Conservation (phyloP, 2,888 invertebrate genomes). For the Synanthedon myopaeformis region DNA sequence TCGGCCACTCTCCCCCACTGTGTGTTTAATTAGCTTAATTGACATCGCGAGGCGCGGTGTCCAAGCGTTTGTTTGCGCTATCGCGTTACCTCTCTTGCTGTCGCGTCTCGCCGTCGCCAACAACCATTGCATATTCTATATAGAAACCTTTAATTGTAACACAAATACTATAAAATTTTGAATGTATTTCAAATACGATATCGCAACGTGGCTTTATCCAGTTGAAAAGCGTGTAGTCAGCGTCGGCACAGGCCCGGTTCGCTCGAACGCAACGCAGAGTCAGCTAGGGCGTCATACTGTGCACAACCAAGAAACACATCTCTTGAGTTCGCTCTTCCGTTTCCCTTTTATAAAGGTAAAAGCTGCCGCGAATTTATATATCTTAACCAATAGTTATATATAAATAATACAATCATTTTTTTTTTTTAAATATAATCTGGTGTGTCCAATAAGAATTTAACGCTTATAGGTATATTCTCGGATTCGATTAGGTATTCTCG, state of each 20-base stretch:
- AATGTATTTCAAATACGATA: slow-evolving; percentile 2
- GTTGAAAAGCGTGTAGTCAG: slow-evolving; percentile 24
- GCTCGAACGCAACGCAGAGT: slow-evolving; percentile 29
- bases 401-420: no score
- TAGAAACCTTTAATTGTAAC: neutral
- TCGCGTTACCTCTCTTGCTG: slow-evolving; percentile 45
- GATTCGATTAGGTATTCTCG: no score
- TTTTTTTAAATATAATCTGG: slow-evolving; percentile 3
- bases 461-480: no score
- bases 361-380: slow-evolving; percentile 43
- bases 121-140: neutral
- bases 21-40: slow-evolving; percentile 70
- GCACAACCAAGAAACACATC: slow-evolving; percentile 31
- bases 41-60: slow-evolving; percentile 67
- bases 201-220: slow-evolving; percentile 7
- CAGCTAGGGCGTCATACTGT: slow-evolving; percentile 47
- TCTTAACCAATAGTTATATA: slow-evolving; percentile 14
- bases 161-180: neutral
- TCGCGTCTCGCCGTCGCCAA: slow-evolving; percentile 9
- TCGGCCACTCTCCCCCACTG: slow-evolving; percentile 41
- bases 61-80: slow-evolving; percentile 66
- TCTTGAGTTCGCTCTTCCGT: slow-evolving; percentile 39
- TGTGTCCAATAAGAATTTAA: neutral
- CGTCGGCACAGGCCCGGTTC: slow-evolving; percentile 16
- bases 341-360: slow-evolving; percentile 45